phyloP scores from a whole-genome alignment of 2,888 invertebrate species.

The Orchestes rusci region DNA sequence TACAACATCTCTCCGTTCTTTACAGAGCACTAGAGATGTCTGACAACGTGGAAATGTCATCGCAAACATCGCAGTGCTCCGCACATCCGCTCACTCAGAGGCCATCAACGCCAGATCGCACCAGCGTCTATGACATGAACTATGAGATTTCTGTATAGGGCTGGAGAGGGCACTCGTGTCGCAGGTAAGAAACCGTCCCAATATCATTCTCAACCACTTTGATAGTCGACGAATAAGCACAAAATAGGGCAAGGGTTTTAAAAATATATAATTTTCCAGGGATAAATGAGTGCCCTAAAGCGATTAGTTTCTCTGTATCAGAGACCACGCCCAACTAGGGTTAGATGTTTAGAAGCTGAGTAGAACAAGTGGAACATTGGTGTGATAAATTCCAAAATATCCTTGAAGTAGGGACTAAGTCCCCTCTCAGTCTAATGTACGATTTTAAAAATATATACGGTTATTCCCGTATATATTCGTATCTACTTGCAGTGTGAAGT shows the following conservation, averaged over 20 bases:
- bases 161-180: conserved; percentile 43
- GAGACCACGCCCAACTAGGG: conserved; percentile 33
- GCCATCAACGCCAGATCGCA: conserved; percentile 69
- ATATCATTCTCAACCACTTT: no score
- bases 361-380: no score
- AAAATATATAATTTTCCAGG: conserved; percentile 12
- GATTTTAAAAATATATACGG: no score
- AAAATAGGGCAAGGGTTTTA: no score
- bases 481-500: no score
- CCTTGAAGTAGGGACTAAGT: no score
- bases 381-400: no score
- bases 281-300: conserved; percentile 39
- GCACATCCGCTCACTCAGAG: conserved; percentile 35
- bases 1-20: no score
- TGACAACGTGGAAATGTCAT: conserved; percentile 76
- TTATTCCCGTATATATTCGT: no score
- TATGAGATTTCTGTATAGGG: conserved; percentile 91
- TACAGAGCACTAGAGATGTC: conserved; percentile 72
- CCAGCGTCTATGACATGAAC: conserved; percentile 90
- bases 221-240: neutral
- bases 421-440: no score
- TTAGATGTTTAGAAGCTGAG: no score
- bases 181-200: conserved; percentile 10
- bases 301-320: conserved; percentile 40
- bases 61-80: conserved; percentile 41